Evolutionary conservation across 2,888 invertebrate species (phyloP), one percentile per base, ranked within the genome.

Genomic region (Catocala sponsa): DNA sequence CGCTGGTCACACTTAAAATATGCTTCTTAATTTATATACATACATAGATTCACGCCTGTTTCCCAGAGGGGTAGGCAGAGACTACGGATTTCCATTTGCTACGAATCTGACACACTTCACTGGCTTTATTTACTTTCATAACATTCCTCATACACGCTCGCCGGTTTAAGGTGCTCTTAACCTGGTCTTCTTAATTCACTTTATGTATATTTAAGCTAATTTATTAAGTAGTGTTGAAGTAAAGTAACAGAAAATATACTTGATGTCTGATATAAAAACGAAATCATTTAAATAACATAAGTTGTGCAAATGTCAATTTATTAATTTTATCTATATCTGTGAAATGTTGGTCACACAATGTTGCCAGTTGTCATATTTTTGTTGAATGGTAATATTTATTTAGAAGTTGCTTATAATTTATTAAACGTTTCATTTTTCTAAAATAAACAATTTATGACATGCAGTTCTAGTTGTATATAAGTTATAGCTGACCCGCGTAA

Each of bases 281-380:
- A 73, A 75, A 71, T 69, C 65, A 76, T 74, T 63, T 77, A 67
- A 75, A 60, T 71, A 82, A 79, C 78, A 81, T 80, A 82, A 77
- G 87, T 88, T 88, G 86, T 88, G 87, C 82, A 74, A 80, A 80
- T 72, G 87, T 87, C 86, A 87, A 88, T 88, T 87, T 81, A 66
- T 83, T 83, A 82, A 79, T 81, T 80, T 79, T 73, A 71, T 68
- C 67, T 59, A 47, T 63, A 46, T 46, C 13, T 43, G n/a, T 62
- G 68, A 71, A 71, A 72, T 48, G 67, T 76, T 72, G 76, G 61
- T 63, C 67, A 72, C 64, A 68, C 64, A 52, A 7, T 25, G 48
- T 51, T 51, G 35, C 35, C 51, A 35, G 38, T 38, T 38, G 4
- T 9, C 9, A 15, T 42, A 42, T 38, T 41, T 35, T 12, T 46